A percentile compares a stretch with the other conserved stretches of the same genome.
phyloP scores from a whole-genome alignment of 2,113 vertebrate species.

The Datnioides undecimradiatus region DNA sequence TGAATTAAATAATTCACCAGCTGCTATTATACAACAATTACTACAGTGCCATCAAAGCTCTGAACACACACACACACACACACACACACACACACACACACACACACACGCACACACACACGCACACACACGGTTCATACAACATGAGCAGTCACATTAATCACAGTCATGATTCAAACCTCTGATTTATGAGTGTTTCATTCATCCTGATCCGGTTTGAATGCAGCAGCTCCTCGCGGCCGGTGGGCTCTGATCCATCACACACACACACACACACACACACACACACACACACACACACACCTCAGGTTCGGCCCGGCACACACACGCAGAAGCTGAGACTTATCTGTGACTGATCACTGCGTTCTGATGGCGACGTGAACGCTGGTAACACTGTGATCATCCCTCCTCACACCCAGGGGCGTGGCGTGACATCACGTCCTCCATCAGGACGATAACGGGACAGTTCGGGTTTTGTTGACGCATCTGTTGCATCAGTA shows the following conservation, averaged over 20 bases:
- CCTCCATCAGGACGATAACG: not conserved
- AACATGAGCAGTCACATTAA: conserved; percentile 3
- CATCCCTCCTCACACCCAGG: too few relatives aligned
- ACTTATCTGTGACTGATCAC: too few relatives aligned
- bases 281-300: too few relatives aligned
- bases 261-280: too few relatives aligned
- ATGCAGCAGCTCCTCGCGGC: not conserved
- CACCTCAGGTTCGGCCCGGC: too few relatives aligned
- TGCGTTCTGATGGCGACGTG: too few relatives aligned
- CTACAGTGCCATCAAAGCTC: conserved; percentile 39
- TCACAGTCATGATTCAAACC: not conserved
- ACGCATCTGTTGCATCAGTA: too few relatives aligned
- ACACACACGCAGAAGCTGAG: too few relatives aligned
- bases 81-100: conserved; percentile 12
- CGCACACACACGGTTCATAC: not conserved
- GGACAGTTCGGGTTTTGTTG: not conserved
- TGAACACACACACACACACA: not conserved
- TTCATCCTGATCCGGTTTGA: not conserved
- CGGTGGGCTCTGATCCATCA: conserved; percentile 1
- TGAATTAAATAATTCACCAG: conserved; percentile 63
- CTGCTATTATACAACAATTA: conserved; percentile 64
- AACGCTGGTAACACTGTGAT: too few relatives aligned
- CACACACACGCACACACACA: conserved; percentile 9
- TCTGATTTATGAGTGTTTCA: conserved; percentile 19
- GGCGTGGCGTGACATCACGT: not conserved